A percentile compares a stretch with the other conserved stretches of the same genome.
Conservation (phyloP, 2,797 vertebrate species). For the Chromis chromis region DNA sequence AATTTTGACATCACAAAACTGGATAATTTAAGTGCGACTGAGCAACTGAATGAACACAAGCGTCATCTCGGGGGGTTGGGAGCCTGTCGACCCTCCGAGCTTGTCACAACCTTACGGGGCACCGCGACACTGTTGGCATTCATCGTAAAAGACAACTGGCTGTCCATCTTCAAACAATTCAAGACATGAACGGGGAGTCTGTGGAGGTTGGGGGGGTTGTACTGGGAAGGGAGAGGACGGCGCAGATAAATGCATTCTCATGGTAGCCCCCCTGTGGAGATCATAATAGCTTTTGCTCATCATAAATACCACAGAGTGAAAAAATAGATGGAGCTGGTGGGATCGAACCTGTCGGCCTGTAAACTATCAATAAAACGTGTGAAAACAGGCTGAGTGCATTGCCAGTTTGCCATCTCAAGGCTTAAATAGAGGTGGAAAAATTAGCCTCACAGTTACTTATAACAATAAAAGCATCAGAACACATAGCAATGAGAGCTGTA, state of each 20-base stretch:
- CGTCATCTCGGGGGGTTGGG: conserved; percentile 31
- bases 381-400: conserved; percentile 16
- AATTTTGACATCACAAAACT: not conserved
- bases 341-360: conserved; percentile 5
- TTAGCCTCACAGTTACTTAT: too few relatives aligned
- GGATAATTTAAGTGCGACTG: not conserved
- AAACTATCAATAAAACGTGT: conserved; percentile 2
- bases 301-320: conserved; percentile 64
- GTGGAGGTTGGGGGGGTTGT: not conserved
- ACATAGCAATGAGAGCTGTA: conserved; percentile 32
- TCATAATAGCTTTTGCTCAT: conserved; percentile 64
- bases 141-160: conserved; percentile 79
- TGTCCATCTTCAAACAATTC: conserved; percentile 77
- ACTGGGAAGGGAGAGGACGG: not conserved
- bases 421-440: not conserved
- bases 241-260: conserved; percentile 54
- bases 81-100: conserved; percentile 39
- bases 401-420: not conserved
- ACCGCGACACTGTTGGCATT: conserved; percentile 68
- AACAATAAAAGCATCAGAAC: conserved; percentile 9
- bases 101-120: conserved; percentile 59
- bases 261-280: conserved; percentile 48
- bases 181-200: conserved; percentile 59
- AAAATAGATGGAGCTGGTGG: conserved; percentile 56
- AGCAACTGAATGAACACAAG: conserved; percentile 8